A percentile compares a stretch with the other conserved stretches of the same genome.
Conservation (phyloP, 2,113 vertebrate genomes). For the Paradisaea rubra region DNA sequence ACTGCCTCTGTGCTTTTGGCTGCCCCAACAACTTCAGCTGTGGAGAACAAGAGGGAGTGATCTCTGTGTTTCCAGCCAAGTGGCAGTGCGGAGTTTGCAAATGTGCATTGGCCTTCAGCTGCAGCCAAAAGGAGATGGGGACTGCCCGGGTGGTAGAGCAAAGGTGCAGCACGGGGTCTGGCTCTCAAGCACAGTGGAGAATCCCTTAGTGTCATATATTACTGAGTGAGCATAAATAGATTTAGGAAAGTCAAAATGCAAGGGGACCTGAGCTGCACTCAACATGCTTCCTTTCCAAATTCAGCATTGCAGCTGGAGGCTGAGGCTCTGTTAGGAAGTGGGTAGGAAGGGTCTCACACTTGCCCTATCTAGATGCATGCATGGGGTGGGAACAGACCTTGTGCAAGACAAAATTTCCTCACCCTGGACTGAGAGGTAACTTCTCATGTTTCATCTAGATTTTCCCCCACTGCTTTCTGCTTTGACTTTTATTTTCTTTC, state of each 20-base stretch:
- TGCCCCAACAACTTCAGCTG: neutral
- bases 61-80: neutral
- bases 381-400: neutral
- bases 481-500: slow-evolving; percentile 1
- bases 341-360: neutral
- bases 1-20: neutral
- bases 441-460: neutral
- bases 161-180: neutral
- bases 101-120: neutral
- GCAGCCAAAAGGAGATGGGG: neutral
- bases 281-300: neutral
- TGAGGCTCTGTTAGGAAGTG: neutral
- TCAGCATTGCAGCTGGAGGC: neutral
- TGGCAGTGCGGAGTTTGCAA: rapidly evolving
- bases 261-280: neutral
- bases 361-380: rapidly evolving
- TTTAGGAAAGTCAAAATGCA: neutral
- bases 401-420: neutral
- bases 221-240: neutral
- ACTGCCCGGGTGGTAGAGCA: neutral
- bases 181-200: neutral
- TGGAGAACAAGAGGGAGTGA: neutral
- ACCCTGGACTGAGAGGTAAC: neutral
- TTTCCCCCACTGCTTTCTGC: neutral
- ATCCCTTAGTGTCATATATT: neutral